Base-by-base conservation (phyloP, 2,797 vertebrate species). In the Adrianichthys oophorus region DNA sequence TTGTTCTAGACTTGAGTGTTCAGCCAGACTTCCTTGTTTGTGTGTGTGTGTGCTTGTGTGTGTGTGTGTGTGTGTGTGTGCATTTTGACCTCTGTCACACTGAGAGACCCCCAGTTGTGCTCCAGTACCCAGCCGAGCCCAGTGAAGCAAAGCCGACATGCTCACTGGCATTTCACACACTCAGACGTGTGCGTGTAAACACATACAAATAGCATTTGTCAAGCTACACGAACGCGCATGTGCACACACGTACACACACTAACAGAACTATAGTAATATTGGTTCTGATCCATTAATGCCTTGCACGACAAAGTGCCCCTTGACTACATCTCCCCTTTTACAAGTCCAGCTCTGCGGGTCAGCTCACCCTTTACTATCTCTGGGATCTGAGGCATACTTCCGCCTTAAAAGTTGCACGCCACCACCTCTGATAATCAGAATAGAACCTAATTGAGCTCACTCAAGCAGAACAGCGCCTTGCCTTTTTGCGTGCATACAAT, bases 111-210 rank as follows among this genome's bases (percentile, higher is more conserved):
- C 93, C 92, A 92, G 89, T 93, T 90, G 91, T 88, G 91, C 73
- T 91, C 79, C 67, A 76, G 74, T 69, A 80, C 91, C 86, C 82
- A 74, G 89, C 89, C 82, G 85, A 87, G 93, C 85, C 86, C 93
- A 96, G 85, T 94, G 92, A 96, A 95, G 95, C 94, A 92, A 87
- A 80, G 72, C 74, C 82, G 74, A 91, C 92, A 95, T 96, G 96
- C 95, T 96, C 94, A 97, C 89, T 97, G 95, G 94, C 95, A 98
- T 98, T 98, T 97, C 92, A 92, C 83, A 84, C 82, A 87, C 81
- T 59, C 85, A 74, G 80, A 80, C 47, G 47, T 44, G 79, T 84
- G 93, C 94, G 87, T 65, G 76, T 83, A 85, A 86, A 85, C 90
- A 94, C 90, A 91, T 92, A 92, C 74, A 74, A 80, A 74, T 67